Evolutionary conservation across 2,113 vertebrate species (phyloP), one percentile per base, ranked within the genome.

Genomic region (Apodemus sylvaticus): DNA sequence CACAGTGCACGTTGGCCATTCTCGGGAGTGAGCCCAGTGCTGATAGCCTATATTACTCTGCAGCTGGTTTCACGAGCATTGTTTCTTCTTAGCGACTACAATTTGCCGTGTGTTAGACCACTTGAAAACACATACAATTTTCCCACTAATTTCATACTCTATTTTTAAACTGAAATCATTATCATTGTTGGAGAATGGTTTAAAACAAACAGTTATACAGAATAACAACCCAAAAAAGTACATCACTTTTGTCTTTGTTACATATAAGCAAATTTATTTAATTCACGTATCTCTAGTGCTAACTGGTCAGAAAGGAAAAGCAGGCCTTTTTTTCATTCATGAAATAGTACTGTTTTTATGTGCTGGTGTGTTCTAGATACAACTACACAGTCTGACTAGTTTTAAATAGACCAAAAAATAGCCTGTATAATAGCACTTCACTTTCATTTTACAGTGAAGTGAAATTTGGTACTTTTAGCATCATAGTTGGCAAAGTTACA

Each of bases 121-220:
- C 55, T 91, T 45, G 12, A 58, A 91, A 90, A 93, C 45, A 86
- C 10, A 90, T 5, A 5, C 10, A 66, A 34, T 71, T 74, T 93
- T 87, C 62, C 81, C 91, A 53, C 29, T 58, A 34, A 73, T 78
- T 76, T 79, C 81, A 89, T 36, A 53, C 24, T 11, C 78, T 82
- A 62, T 42, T 76, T 97, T 94, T 58, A 90, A 86, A 79, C 3
- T 68, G 58, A 85, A 91, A 87, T 89, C 16, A 55, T 86, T 76
- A 81, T 88, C 79, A 91, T 92, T 86, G n/a, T 34, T 88, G 19
- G 20, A 36, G 14, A 85, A 24, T 79, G 66, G 3, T 24, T 89
- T 88, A 70, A 91, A 93, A 91, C 36, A 55, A n/a, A 5, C 77
- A 62, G 10, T 24, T 86, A 36, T n/a, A 51, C 20, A 73, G 36